Evolutionary conservation across 2,797 vertebrate species (phyloP), one percentile per base, ranked within the genome.

Genomic region (Gouania willdenowi): DNA sequence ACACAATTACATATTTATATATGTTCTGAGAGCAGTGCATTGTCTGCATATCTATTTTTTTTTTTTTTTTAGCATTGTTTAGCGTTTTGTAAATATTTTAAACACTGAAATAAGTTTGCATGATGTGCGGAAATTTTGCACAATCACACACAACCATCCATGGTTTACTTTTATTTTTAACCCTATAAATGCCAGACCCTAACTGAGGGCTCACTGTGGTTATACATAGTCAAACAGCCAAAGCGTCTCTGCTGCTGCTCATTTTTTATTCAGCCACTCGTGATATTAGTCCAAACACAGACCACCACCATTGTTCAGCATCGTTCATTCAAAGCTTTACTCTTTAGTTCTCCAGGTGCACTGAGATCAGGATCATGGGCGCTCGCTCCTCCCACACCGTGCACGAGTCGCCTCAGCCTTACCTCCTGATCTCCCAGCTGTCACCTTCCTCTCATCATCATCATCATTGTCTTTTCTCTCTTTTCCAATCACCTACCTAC

Each of bases 391-490:
- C 53, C 23, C 55, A 55, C 69, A 63, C 66, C 60, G 26, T 70
- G 67, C 61, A 36, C 27, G 86, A 72, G 88, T 95, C 92, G 94
- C 95, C 92, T 84, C 76, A 81, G 95, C 94, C 94, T 98, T 98
- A 97, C 89, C 86, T 75, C 78, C 66, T 68, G 55, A 74, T 85
- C 81, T 85, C 79, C 45, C 54, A 71, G 45, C 50, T 32, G 76
- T 57, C 44, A 68, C 74, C 71, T 70, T 71, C 5, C 74, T 51
- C 26, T 82, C 80, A 37, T 58, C 30, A 18, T 52, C 5, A n/a
- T 56, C 32, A 11, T 7, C 23, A 9, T 9, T 5, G 24, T 11
- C 24, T 11, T 24, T 4, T 9, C n/a, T 1, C 10, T n/a, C n/a
- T n/a, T n/a, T 14, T 14, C 14, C 13, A 14, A 14, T 14, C 13